A percentile compares a stretch with the other conserved stretches of the same genome.
Evolutionary conservation across 1,140 invertebrate genomes (phyloP).

Genomic region (Cryptotermes secundus): DNA sequence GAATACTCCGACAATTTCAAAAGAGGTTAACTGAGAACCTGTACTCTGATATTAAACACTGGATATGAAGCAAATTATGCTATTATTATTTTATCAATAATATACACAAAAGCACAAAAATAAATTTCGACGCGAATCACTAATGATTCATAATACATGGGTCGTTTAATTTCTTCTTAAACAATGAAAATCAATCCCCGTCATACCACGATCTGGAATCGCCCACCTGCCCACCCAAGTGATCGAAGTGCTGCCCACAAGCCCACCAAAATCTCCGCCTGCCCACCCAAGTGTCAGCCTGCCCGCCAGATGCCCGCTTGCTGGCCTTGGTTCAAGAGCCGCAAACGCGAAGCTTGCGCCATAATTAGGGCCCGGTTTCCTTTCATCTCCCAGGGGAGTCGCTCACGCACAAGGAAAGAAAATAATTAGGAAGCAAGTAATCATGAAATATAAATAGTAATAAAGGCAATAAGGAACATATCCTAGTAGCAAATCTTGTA

Average conservation of each 20-base stretch:
- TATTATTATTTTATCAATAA: no score
- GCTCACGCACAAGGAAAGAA: neutral
- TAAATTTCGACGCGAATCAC: no score
- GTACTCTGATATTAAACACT: no score
- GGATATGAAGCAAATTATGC: no score
- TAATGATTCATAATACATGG: no score
- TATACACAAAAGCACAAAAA: no score
- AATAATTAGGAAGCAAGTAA: neutral
- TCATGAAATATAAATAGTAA: neutral
- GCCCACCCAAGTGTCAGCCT: neutral
- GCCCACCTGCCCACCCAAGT: neutral
- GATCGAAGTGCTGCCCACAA: neutral
- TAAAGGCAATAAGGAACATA: neutral
- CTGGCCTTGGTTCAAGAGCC: no score
- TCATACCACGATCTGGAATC: neutral
- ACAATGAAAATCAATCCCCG: neutral
- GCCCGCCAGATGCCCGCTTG: no score
- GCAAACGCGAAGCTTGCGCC: neutral
- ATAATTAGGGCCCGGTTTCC: slow-evolving; percentile 9
- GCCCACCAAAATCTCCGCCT: neutral
- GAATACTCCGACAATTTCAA: no score
- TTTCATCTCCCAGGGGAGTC: neutral
- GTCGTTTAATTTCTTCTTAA: neutral
- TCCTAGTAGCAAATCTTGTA: no score
- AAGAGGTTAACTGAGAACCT: no score